phyloP scores from a whole-genome alignment of 2,113 vertebrate genomes.

The Uropsilus gracilis region DNA sequence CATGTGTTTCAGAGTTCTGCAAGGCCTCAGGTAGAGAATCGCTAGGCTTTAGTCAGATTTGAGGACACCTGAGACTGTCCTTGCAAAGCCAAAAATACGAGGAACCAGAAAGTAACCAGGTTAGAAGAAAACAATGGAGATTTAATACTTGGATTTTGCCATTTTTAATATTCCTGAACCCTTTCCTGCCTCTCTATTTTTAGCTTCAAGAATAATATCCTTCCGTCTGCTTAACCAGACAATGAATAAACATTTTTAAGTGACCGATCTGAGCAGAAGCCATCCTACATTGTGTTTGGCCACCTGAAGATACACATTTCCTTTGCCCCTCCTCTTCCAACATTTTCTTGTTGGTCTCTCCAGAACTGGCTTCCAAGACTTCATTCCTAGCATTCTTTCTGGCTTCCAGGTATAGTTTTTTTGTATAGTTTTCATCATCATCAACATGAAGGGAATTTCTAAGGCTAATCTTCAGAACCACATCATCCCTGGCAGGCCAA shows the following conservation, averaged over 20 bases:
- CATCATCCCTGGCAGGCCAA: background rate
- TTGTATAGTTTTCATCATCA: background rate
- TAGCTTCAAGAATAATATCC: background rate
- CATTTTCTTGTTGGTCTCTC: background rate
- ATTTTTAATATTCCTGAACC: background rate
- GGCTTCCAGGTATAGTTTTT: background rate
- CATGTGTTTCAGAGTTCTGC: fast-evolving
- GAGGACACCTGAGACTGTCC: background rate
- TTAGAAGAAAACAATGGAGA: background rate
- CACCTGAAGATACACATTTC: background rate
- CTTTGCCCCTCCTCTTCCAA: fast-evolving
- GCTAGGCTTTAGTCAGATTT: background rate
- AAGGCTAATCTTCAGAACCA: background rate
- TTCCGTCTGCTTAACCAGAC: background rate
- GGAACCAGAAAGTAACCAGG: background rate
- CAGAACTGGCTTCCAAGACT: background rate
- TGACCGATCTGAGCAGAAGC: background rate
- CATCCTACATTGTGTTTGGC: background rate
- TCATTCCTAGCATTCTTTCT: background rate
- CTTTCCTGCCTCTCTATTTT: background rate
- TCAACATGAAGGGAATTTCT: background rate
- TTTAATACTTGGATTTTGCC: background rate
- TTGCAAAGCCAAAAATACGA: background rate
- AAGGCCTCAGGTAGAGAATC: background rate
- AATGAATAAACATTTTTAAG: too few species aligned